Percentiles rank a stretch among this genome's conserved stretches.
Conservation (phyloP, 1,140 invertebrate species). For the Bombus sibiricus region DNA sequence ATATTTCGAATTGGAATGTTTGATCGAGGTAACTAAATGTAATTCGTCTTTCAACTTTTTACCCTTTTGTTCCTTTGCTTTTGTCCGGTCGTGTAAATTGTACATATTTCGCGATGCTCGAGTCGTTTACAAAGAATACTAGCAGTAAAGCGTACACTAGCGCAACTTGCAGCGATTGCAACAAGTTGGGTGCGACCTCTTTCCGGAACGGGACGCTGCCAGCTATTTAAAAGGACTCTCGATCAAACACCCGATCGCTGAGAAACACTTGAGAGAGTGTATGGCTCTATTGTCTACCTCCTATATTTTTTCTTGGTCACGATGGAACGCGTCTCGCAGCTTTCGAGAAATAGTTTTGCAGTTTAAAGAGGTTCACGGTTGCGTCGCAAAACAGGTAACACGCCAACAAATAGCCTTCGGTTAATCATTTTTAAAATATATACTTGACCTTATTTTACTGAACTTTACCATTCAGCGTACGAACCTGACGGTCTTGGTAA, state of each 20-base stretch:
- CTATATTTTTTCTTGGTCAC: slow-evolving; percentile 94
- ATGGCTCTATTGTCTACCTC: slow-evolving; percentile 90
- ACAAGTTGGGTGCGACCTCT: slow-evolving; percentile 92
- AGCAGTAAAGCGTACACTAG: too few relatives aligned
- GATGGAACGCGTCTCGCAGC: slow-evolving; percentile 89
- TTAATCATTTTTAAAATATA: too few relatives aligned
- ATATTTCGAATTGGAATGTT: slow-evolving; percentile 82
- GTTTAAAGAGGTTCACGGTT: slow-evolving; percentile 87
- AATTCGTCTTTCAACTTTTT: background rate
- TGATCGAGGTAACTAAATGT: slow-evolving; percentile 81
- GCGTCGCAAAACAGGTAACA: slow-evolving; percentile 71
- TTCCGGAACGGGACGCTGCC: slow-evolving; percentile 92
- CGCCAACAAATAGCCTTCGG: too few relatives aligned
- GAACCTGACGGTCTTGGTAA: slow-evolving; percentile 85
- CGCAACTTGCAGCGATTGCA: slow-evolving; percentile 85
- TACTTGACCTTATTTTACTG: background rate
- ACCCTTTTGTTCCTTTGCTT: too few relatives aligned
- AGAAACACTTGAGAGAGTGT: slow-evolving; percentile 91
- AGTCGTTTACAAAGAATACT: background rate
- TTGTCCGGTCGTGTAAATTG: slow-evolving; percentile 65
- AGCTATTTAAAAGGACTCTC: slow-evolving; percentile 91
- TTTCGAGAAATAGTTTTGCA: slow-evolving; percentile 88
- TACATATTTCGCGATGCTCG: too few relatives aligned
- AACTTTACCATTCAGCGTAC: slow-evolving; percentile 76
- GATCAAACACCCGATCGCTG: slow-evolving; percentile 89